Conservation (phyloP, 1,140 invertebrate species). For the Cotesia vestalis region DNA sequence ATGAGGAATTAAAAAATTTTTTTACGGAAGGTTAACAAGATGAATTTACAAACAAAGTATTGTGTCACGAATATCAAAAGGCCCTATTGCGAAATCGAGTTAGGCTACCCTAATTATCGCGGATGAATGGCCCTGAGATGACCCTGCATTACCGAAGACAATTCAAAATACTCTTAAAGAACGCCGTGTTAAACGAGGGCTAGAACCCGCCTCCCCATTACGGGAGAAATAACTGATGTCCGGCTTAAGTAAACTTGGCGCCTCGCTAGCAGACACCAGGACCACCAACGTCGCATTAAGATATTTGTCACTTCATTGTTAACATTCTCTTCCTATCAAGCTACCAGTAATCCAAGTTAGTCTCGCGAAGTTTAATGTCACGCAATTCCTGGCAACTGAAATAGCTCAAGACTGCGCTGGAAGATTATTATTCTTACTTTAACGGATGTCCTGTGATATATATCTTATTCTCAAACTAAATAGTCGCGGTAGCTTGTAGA, state of each 20-base stretch:
- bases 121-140: conserved; percentile 22
- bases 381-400: conserved; percentile 58
- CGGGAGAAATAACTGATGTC: conserved; percentile 45
- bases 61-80: background rate
- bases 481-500: conserved; percentile 10
- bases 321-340: conserved; percentile 38
- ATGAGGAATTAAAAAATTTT: no score
- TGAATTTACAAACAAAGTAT: background rate
- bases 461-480: conserved; percentile 39
- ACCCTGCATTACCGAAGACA: background rate
- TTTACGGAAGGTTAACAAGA: background rate
- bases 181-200: no score
- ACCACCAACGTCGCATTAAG: conserved; percentile 37
- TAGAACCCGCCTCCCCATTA: background rate
- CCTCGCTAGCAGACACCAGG: conserved; percentile 25
- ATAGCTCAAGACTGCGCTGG: conserved; percentile 30
- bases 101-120: conserved; percentile 15
- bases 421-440: conserved; percentile 50
- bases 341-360: conserved; percentile 35
- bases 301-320: conserved; percentile 66
- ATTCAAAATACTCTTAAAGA: background rate
- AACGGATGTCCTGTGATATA: conserved; percentile 46
- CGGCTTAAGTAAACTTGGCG: conserved; percentile 49
- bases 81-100: conserved; percentile 1
- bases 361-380: conserved; percentile 61